Percentiles rank a stretch among this genome's conserved stretches.
Conservation (phyloP, 1,140 invertebrate species). For the Lanistes nyassanus region DNA sequence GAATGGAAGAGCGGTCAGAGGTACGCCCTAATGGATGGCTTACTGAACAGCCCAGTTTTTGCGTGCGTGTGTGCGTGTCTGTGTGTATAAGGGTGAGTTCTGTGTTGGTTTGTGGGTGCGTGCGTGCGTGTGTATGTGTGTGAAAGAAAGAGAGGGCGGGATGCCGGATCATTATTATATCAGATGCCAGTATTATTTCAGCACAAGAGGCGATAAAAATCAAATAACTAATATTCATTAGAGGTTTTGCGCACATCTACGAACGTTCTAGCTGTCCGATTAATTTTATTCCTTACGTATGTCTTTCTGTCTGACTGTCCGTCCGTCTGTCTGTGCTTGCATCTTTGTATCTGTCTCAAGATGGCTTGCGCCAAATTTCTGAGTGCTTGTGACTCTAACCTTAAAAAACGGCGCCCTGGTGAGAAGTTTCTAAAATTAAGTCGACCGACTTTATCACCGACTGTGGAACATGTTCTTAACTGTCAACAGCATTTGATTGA, state of each 20-base stretch:
- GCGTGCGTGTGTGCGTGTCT: constrained; percentile 4
- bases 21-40: not conserved
- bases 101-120: not conserved
- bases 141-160: not conserved
- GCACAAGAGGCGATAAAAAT: not conserved
- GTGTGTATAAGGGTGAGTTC: not conserved
- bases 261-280: not conserved
- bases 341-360: not conserved
- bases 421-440: not conserved
- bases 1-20: not conserved
- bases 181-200: not conserved
- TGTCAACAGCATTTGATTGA: not conserved
- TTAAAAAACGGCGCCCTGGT: not conserved
- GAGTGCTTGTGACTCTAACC: not conserved
- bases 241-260: not conserved
- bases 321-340: not conserved
- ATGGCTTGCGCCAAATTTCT: not conserved
- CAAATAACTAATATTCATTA: not conserved
- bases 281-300: not conserved
- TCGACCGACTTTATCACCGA: not conserved
- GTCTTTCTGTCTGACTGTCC: constrained; percentile 8
- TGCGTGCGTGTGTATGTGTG: not conserved
- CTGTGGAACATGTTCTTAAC: not conserved
- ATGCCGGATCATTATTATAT: not conserved
- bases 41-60: not conserved